phyloP scores from a whole-genome alignment of 2,888 invertebrate species.

The Dicyrtoma fusca region DNA sequence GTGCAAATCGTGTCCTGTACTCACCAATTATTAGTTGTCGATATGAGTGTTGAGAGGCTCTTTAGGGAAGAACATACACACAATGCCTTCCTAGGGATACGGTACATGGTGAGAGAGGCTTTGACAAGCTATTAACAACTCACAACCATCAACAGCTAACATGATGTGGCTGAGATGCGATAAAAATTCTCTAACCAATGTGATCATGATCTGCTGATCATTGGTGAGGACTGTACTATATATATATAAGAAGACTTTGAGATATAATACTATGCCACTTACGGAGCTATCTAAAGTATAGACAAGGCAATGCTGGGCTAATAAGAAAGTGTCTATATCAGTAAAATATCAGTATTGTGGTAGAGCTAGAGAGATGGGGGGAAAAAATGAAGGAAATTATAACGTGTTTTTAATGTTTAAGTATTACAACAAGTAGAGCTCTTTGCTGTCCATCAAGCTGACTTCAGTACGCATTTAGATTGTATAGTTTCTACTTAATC shows the following conservation, averaged over 20 bases:
- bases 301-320: too few relatives aligned
- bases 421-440: neutral
- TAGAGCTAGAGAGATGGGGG: too few relatives aligned
- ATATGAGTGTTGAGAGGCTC: too few relatives aligned
- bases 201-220: neutral
- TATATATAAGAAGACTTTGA: neutral
- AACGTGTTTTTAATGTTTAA: slow-evolving; percentile 1
- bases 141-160: neutral
- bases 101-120: neutral
- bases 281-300: too few relatives aligned
- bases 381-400: too few relatives aligned
- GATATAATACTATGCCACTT: too few relatives aligned
- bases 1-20: too few relatives aligned
- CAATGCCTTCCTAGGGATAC: neutral
- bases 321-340: too few relatives aligned
- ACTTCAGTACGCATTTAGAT: slow-evolving; percentile 24
- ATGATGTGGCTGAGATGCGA: slow-evolving; percentile 13
- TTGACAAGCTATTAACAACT: neutral
- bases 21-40: too few relatives aligned
- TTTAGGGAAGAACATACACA: neutral
- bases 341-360: too few relatives aligned
- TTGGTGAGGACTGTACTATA: neutral
- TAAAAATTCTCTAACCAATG: slow-evolving; percentile 13
- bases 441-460: slow-evolving; percentile 15
- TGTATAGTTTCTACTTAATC: neutral